A percentile compares a stretch with the other conserved stretches of the same genome.
Evolutionary conservation across 2,797 vertebrate species (phyloP).

Genomic region (Anguilla anguilla): DNA sequence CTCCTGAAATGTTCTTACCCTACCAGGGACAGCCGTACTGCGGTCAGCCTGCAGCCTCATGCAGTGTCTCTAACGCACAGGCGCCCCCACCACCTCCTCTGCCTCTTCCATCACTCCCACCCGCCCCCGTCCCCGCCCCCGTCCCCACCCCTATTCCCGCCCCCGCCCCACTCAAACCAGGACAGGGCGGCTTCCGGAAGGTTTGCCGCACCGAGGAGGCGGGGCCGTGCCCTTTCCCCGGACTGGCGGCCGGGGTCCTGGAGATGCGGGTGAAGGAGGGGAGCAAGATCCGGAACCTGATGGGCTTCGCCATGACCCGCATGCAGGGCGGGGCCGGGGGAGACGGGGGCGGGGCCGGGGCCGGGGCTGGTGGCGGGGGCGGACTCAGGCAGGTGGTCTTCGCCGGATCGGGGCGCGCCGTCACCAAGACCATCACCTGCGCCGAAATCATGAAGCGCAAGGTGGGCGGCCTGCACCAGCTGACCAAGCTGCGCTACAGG

Average conservation of each 20-base stretch:
- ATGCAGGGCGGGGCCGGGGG: slow-evolving; percentile 69
- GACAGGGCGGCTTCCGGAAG: slow-evolving; percentile 80
- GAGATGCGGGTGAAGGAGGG: slow-evolving; percentile 92
- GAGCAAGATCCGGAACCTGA: slow-evolving; percentile 91
- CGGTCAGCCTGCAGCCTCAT: slow-evolving; percentile 36
- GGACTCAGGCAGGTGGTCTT: slow-evolving; percentile 83
- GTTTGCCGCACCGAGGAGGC: slow-evolving; percentile 76
- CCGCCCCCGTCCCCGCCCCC: slow-evolving; percentile 24
- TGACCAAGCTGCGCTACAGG: slow-evolving; percentile 86
- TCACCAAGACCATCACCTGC: slow-evolving; percentile 93
- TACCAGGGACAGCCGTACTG: slow-evolving; percentile 44
- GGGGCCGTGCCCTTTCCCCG: slow-evolving; percentile 73
- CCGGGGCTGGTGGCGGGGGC: slow-evolving; percentile 33
- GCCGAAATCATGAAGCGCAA: slow-evolving; percentile 91
- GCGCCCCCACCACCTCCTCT: slow-evolving; percentile 33
- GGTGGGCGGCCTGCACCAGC: slow-evolving; percentile 84
- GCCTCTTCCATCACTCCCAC: neutral
- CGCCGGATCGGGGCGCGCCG: slow-evolving; percentile 83
- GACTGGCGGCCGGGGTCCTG: slow-evolving; percentile 74
- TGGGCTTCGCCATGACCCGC: slow-evolving; percentile 82
- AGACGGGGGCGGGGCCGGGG: slow-evolving; percentile 47
- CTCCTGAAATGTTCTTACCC: slow-evolving; percentile 31
- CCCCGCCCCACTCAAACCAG: slow-evolving; percentile 44
- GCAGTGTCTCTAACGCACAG: slow-evolving; percentile 43
- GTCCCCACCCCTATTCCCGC: slow-evolving; percentile 23